Conservation (phyloP, 2,888 invertebrate species). For the Gryllus longicercus region DNA sequence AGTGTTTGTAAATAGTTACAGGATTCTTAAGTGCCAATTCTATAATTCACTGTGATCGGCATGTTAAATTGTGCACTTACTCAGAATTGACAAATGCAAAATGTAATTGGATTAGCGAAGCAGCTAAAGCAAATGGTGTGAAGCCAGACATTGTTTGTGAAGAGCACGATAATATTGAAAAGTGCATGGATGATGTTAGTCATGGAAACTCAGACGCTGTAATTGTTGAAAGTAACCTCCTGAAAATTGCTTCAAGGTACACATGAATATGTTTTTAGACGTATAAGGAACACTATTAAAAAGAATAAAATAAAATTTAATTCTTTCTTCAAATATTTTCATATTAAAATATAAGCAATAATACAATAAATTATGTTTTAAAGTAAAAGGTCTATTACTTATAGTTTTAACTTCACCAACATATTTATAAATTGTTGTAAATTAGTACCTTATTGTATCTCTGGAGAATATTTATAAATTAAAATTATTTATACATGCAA, state of each 20-base stretch:
- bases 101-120: constrained; percentile 74
- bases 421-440: too few species aligned
- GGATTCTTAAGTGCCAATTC: constrained; percentile 46
- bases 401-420: too few species aligned
- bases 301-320: neutral
- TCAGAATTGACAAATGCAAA: constrained; percentile 68
- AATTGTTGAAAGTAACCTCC: constrained; percentile 67
- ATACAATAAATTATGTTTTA: too few species aligned
- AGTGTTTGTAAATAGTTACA: constrained; percentile 41
- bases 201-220: constrained; percentile 67
- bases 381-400: too few species aligned
- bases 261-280: neutral
- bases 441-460: neutral
- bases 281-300: constrained; percentile 20
- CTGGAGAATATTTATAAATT: neutral
- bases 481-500: neutral
- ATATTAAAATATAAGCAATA: too few species aligned
- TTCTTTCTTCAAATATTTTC: neutral
- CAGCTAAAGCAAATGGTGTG: constrained; percentile 69
- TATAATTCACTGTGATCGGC: constrained; percentile 43
- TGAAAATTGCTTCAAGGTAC: constrained; percentile 65
- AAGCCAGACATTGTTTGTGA: constrained; percentile 78
- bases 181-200: constrained; percentile 66
- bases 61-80: constrained; percentile 59
- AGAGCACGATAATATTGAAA: constrained; percentile 55